Base-by-base conservation (phyloP, 1,140 invertebrate genomes). In the Diprion similis region DNA sequence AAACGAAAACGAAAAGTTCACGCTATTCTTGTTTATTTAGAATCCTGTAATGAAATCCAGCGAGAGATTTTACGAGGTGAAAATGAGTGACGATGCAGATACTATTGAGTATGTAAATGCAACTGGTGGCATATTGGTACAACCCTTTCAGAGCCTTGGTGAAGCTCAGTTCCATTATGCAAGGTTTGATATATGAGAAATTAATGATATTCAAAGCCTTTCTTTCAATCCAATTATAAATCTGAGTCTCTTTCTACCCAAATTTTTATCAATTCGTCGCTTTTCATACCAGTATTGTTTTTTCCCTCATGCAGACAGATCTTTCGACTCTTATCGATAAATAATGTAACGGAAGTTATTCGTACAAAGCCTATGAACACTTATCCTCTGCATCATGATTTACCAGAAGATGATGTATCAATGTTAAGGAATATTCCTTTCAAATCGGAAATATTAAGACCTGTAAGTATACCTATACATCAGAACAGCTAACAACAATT, bases 111-210 rank as follows among this genome's bases (percentile, higher is more conserved):
- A 78, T 59, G 70, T 88, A 9, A 87, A 88, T 76, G 83, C 84
- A 65, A 83, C 85, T 24, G 86, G 86, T 46, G 82, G 83, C 71
- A 82, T 88, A 72, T 88, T 87, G 71, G 78, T 88, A 8, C 86
- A 87, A 77, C 84, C 85, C 18, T 88, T 87, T 73, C 84, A 85
- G 81, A 87, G 83, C 73, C 81, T 86, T 72, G 84, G 83, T 10
- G 85, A 87, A 81, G 84, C 85, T 70, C 86, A 88, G 8, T 87
- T 83, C 75, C 77, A 83, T 68, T 84, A 84, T 24, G 82, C 81
- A 8, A 80, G 80, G 84, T 86, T 74, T 76, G 59, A 73, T 68
- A 37, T 37, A 37, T 37, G 24, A 37, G 24, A 37, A 37, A 37
- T 6, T 37, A 37, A 37, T 37, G 6, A 6, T 37, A 37, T 37